Conservation (phyloP, 2,797 vertebrate genomes). For the Tympanoctomys barrerae region DNA sequence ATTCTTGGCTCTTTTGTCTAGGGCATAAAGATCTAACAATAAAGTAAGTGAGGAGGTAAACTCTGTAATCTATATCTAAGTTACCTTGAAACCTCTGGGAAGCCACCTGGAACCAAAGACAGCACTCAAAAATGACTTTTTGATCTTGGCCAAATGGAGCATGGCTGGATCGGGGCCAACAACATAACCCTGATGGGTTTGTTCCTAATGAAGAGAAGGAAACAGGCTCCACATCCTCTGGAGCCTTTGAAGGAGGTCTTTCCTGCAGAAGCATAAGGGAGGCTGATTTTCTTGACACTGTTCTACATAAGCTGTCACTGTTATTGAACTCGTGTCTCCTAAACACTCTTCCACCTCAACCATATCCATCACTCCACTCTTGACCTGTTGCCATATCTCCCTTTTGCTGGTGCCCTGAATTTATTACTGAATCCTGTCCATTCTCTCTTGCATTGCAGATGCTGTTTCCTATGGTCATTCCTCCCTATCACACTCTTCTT, state of each 20-base stretch:
- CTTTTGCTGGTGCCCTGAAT: neutral
- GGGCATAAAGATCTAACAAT: neutral
- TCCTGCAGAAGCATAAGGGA: neutral
- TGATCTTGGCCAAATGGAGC: slow-evolving; percentile 13
- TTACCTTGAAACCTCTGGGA: slow-evolving; percentile 46
- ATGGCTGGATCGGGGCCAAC: neutral
- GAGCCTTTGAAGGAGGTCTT: neutral
- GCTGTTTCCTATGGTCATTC: neutral
- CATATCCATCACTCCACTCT: neutral
- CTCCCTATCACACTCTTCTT: neutral
- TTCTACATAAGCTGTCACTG: neutral
- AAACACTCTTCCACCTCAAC: neutral
- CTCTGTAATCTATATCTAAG: neutral
- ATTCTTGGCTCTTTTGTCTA: neutral
- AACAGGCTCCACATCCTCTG: neutral
- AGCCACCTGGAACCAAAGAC: slow-evolving; percentile 48
- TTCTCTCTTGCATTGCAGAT: neutral
- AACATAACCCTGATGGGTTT: neutral
- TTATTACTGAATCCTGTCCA: neutral
- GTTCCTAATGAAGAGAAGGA: neutral
- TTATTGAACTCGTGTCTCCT: neutral
- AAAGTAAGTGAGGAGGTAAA: neutral
- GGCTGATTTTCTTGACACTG: neutral
- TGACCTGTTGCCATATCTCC: neutral
- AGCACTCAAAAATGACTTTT: slow-evolving; percentile 43